Evolutionary conservation across 2,888 invertebrate species (phyloP).

Genomic region (Chromoteleia sp.): DNA sequence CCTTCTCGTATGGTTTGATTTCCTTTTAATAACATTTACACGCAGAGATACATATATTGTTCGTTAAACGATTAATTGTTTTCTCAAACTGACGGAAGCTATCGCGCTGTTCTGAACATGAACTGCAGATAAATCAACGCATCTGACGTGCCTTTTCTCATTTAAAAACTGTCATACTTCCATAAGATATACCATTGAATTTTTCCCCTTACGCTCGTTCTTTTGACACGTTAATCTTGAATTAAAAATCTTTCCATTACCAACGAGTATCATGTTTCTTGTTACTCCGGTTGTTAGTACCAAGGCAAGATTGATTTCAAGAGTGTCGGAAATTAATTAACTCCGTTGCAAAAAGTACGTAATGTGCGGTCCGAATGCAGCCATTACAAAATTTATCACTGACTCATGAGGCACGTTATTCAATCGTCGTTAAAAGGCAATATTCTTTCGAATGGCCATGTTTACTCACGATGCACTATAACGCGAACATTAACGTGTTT

Average conservation of each 20-base stretch:
- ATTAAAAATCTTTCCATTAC: constrained; percentile 3
- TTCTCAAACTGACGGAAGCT: constrained; percentile 7
- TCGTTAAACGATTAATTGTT: neutral
- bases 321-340: constrained; percentile 20
- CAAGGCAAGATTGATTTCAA: constrained; percentile 7
- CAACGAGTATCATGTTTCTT: neutral
- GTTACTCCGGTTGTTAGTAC: neutral
- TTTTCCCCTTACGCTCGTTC: neutral
- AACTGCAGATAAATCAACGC: constrained; percentile 30
- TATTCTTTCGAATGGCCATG: constrained; percentile 52
- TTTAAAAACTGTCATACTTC: constrained; percentile 23
- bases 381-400: constrained; percentile 45
- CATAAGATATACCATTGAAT: constrained; percentile 1
- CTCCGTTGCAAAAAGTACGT: neutral
- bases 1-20: neutral
- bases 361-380: neutral
- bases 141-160: constrained; percentile 17
- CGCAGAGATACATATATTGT: neutral
- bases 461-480: constrained; percentile 37
- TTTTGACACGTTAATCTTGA: constrained; percentile 7
- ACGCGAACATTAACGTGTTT: constrained; percentile 23
- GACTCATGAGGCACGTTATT: constrained; percentile 42
- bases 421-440: constrained; percentile 34
- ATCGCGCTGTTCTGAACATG: constrained; percentile 17
- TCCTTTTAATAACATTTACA: constrained; percentile 7